phyloP scores from a whole-genome alignment of 1,140 invertebrate genomes.

The Lordiphosa mommai region DNA sequence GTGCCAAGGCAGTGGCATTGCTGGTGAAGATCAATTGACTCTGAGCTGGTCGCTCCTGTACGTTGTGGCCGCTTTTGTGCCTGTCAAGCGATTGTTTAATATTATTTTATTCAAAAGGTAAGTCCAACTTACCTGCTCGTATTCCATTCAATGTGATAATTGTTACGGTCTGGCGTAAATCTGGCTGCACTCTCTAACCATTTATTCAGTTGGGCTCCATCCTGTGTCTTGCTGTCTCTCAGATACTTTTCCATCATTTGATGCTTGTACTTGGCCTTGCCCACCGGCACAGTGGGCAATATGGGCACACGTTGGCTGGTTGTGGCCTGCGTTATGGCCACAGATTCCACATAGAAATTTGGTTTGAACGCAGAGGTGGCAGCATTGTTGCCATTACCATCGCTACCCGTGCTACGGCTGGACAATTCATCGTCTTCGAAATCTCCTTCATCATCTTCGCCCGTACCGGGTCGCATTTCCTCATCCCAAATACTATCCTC shows the following conservation, averaged over 20 bases:
- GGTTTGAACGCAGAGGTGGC: slow-evolving; percentile 31
- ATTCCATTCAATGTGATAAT: slow-evolving; percentile 84
- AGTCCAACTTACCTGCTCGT: slow-evolving; percentile 63
- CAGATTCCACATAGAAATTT: slow-evolving; percentile 54
- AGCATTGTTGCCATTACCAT: slow-evolving; percentile 58
- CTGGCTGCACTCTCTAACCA: slow-evolving; percentile 86
- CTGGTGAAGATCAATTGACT: slow-evolving; percentile 42
- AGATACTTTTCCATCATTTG: slow-evolving; percentile 83
- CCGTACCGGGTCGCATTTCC: slow-evolving; percentile 50
- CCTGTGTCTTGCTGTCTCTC: slow-evolving; percentile 45
- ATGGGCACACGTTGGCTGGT: slow-evolving; percentile 34
- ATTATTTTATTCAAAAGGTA: background rate
- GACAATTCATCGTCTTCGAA: slow-evolving; percentile 58
- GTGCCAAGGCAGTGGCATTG: slow-evolving; percentile 34
- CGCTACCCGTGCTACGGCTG: slow-evolving; percentile 58
- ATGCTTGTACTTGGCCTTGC: slow-evolving; percentile 80
- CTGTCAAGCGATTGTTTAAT: slow-evolving; percentile 6
- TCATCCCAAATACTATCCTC: slow-evolving; percentile 88
- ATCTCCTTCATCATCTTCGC: slow-evolving; percentile 48
- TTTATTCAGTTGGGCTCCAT: slow-evolving; percentile 80
- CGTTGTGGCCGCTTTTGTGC: slow-evolving; percentile 30
- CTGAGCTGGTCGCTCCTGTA: slow-evolving; percentile 19
- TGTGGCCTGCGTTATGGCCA: background rate
- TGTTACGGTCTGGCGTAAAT: slow-evolving; percentile 84
- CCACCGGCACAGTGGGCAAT: slow-evolving; percentile 22